phyloP scores from a whole-genome alignment of 2,888 invertebrate genomes.

The Conistra vaccinii region DNA sequence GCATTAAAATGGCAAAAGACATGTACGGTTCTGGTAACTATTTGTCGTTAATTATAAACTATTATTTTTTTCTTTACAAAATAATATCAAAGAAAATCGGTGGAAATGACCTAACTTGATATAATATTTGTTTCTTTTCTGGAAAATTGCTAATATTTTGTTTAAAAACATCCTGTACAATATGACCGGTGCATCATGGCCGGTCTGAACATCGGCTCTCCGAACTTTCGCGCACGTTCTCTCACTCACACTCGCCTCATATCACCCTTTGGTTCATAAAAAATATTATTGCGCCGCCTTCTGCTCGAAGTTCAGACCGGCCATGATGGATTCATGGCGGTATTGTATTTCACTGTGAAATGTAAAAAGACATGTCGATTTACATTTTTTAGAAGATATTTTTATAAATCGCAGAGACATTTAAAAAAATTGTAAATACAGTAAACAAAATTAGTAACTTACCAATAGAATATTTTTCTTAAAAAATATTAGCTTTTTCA shows the following conservation, averaged over 20 bases:
- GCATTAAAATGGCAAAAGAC: conserved; percentile 66
- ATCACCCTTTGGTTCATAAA: too few species aligned
- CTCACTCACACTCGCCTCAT: too few species aligned
- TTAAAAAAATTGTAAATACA: too few species aligned
- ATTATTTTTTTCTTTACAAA: conserved; percentile 58
- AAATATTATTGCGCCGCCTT: too few species aligned
- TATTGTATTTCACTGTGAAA: not conserved
- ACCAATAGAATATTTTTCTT: not conserved
- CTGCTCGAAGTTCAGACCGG: too few species aligned
- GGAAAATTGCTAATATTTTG: not conserved
- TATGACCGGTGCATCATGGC: too few species aligned
- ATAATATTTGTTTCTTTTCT: not conserved
- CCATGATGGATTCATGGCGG: too few species aligned
- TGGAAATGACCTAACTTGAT: conserved; percentile 26
- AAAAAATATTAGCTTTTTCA: not conserved
- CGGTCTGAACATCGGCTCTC: too few species aligned
- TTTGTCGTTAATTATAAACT: conserved; percentile 58
- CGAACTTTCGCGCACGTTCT: too few species aligned
- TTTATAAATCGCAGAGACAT: not conserved
- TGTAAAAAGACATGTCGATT: not conserved
- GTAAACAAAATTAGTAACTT: not conserved
- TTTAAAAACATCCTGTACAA: not conserved
- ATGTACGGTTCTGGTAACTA: conserved; percentile 67
- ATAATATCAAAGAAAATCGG: conserved; percentile 55
- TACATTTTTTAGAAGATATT: not conserved